Base-by-base conservation (phyloP, 2,113 vertebrate genomes). In the Sylvicapra grimmia region DNA sequence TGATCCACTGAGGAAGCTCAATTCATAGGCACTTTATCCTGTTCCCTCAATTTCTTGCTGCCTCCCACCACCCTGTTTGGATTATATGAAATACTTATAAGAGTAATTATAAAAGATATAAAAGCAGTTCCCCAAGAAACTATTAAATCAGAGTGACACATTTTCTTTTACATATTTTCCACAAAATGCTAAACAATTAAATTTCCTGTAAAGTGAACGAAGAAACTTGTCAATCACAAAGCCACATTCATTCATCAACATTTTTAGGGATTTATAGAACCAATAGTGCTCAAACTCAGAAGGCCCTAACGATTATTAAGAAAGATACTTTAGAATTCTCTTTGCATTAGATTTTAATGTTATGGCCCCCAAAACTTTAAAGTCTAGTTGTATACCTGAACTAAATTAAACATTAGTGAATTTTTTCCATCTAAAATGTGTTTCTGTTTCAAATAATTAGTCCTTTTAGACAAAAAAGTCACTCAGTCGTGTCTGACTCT, bases 171-270 rank as follows among this genome's bases (percentile, higher is more conserved):
- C 75, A 86, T 65, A 56, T 86, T 95, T 23, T 77, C 53, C 25
- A 90, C 29, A 83, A 65, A 86, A 87, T 40, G 68, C 18, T 83
- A 72, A 97, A 87, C 44, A 83, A 88, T 83, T 58, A 63, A 53
- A 61, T 31, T 36, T 11, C 1, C 59, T 93, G 4, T 58, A 86
- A 95, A 91, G 9, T 65, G 21, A 75, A 88, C 33, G 40, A n/a
- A 95, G 47, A 86, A 77, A 86, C 18, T 58, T 53, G 47, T n/a
- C 40, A 75, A 54, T 92, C 88, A 95, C n/a, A 96, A 96, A 96
- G 33, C 33, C 79, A 86, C 6, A 59, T 4, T 75, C 9, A 89
- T 84, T 94, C 77, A 89, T 75, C 29, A 96, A 44, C 10, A 87
- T 77, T 95, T 96, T 65, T 29, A 96, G 96, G 53, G 21, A 40